phyloP scores from a whole-genome alignment of 1,140 invertebrate genomes.

The Samia ricini region DNA sequence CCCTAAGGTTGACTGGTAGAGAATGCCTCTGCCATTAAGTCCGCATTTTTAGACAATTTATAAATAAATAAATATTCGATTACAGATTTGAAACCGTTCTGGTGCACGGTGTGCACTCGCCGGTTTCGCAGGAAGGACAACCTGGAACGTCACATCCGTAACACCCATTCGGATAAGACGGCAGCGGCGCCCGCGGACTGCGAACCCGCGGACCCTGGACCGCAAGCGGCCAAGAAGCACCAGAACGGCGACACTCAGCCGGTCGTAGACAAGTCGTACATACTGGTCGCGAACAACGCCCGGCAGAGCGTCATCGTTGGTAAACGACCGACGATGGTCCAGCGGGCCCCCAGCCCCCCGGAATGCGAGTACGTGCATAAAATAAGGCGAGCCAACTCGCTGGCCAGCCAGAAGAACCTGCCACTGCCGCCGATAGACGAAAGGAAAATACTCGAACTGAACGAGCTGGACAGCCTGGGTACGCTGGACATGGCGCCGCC shows the following conservation, averaged over 20 bases:
- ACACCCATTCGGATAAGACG: conserved; percentile 78
- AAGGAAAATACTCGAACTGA: conserved; percentile 46
- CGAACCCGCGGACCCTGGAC: conserved; percentile 52
- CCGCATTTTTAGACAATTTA: too few relatives aligned
- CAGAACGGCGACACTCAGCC: conserved; percentile 26
- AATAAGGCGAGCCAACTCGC: conserved; percentile 54
- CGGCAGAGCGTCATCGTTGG: conserved; percentile 64
- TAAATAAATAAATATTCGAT: conserved; percentile 14
- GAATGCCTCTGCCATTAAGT: too few relatives aligned
- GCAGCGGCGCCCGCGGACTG: conserved; percentile 47
- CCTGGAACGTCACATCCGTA: conserved; percentile 80
- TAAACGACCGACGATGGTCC: conserved; percentile 31
- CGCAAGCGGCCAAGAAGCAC: conserved; percentile 54
- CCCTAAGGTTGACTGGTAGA: too few relatives aligned
- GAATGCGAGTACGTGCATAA: conserved; percentile 61
- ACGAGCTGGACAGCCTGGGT: conserved; percentile 35
- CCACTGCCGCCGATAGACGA: conserved; percentile 57
- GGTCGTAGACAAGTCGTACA: conserved; percentile 52
- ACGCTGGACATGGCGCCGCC: conserved; percentile 39
- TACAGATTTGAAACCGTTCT: conserved; percentile 78
- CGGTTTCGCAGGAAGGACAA: conserved; percentile 82
- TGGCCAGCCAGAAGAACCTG: conserved; percentile 30
- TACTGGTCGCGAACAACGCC: conserved; percentile 63
- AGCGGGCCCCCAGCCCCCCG: conserved; percentile 37
- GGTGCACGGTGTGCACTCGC: conserved; percentile 79